A percentile compares a stretch with the other conserved stretches of the same genome.
Evolutionary conservation across 2,888 invertebrate genomes (phyloP).

Genomic region (Melinaea marsaeus): DNA sequence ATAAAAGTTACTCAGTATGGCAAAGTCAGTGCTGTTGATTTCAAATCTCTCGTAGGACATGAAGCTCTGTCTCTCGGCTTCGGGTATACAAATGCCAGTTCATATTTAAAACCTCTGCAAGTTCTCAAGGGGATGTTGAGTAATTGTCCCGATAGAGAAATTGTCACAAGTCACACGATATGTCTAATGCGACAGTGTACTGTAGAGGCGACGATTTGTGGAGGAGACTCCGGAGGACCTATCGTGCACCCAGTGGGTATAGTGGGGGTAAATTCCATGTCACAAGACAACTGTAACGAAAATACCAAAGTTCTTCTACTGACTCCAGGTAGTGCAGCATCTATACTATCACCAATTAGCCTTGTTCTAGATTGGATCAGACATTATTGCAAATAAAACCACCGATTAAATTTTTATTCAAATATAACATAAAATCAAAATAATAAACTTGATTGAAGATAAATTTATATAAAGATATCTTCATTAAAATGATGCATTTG

Average conservation of each 20-base stretch:
- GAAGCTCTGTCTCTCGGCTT: conserved; percentile 1
- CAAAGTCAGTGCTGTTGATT: no score
- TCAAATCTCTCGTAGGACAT: no score
- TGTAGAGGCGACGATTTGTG: no score
- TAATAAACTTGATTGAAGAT: no score
- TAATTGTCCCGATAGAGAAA: background rate
- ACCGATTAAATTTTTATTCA: no score
- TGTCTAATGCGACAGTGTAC: background rate
- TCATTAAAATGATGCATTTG: no score
- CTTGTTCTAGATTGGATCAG: background rate
- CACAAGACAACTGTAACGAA: background rate
- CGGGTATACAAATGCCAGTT: conserved; percentile 1
- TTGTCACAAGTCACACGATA: background rate
- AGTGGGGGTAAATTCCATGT: background rate
- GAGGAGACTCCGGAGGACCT: no score
- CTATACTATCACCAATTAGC: background rate
- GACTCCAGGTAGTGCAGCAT: background rate
- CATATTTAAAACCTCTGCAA: conserved; percentile 4
- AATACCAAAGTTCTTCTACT: background rate
- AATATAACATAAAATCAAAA: no score
- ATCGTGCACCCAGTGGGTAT: no score
- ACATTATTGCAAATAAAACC: no score
- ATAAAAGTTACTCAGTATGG: no score
- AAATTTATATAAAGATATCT: no score
- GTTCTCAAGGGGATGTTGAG: conserved; percentile 13